Conservation (phyloP, 2,113 vertebrate species). For the Gallinago paraguaiae region DNA sequence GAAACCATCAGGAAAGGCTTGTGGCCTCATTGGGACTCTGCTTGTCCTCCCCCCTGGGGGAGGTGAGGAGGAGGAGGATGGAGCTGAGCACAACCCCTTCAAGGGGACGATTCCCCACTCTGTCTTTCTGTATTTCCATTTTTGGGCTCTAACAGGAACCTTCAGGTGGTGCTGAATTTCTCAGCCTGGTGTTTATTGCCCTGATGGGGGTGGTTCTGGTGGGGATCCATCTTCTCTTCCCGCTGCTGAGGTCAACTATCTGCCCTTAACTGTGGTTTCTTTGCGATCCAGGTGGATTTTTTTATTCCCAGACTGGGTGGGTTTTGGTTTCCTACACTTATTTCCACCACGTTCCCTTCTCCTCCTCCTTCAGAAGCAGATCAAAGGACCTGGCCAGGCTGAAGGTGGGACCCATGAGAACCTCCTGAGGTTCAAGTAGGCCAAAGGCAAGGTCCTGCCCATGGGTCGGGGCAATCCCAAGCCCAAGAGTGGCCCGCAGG, state of each 20-base stretch:
- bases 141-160: not conserved
- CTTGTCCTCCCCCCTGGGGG: not conserved
- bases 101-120: fast-evolving
- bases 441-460: too few species aligned
- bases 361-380: not conserved
- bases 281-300: not conserved
- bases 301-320: fast-evolving
- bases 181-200: not conserved
- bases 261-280: fast-evolving
- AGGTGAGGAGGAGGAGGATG: not conserved
- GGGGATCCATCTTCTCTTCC: too few species aligned
- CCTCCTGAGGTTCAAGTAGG: too few species aligned
- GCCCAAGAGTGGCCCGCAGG: too few species aligned
- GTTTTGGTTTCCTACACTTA: not conserved
- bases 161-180: fast-evolving
- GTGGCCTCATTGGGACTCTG: not conserved
- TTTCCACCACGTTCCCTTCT: not conserved
- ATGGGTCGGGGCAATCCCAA: too few species aligned
- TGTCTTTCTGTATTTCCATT: not conserved
- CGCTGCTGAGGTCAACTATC: fast-evolving
- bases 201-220: fast-evolving
- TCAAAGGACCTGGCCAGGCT: not conserved
- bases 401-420: too few species aligned
- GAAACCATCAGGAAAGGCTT: not conserved
- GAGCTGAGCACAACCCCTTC: not conserved